Base-by-base conservation (phyloP, 2,888 invertebrate species). In the Oxyteleia sp. region DNA sequence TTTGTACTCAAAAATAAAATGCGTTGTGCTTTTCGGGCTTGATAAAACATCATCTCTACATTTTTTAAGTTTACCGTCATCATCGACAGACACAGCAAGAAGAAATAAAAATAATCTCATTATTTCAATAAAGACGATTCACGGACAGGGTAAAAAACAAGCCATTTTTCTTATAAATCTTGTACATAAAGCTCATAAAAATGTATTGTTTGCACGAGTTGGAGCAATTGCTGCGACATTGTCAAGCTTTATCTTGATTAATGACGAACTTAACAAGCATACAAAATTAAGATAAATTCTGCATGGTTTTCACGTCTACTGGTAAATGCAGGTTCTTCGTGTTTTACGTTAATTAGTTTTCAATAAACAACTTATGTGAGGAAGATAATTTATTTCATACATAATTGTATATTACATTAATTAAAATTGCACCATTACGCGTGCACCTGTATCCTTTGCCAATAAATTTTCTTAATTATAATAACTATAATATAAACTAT, bases 231-330 rank as follows among this genome's bases (percentile, higher is more conserved):
- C 45, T 43, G 51, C 38, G 61, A 72, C 71, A 72, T 41, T 72
- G 71, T 72, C 61, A 63, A 13, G 20, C 72, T 51, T 61, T 61
- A 72, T 63, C 61, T 63, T 72, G 72, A 72, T 72, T 72, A 72
- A 72, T 72, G 51, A 51, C 15, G 41, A 71, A 71, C 49, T 61
- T 59, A 71, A 71, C 71, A 71, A 49, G 59, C 71, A 59, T 61
- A 61, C 49, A 38, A 16, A 59, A 71, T 71, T 71, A 71, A 71
- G 59, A 71, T 71, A 61, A 71, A 71, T 71, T 71, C 47, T 57
- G 45, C 26, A 4, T 11, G 23, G 57, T 57, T 57, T 69, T 57
- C 55, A 32, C 47, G 15, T 47, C 47, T 47, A 47, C 35, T 10
- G 20, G 15, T 35, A 32, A 57, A 20, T 26, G 20, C 4, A 29